These are phyloP conservation scores for Lemur catta DNA, from an alignment of 2,797 vertebrate species.

Conservation along the genomic window DNA sequence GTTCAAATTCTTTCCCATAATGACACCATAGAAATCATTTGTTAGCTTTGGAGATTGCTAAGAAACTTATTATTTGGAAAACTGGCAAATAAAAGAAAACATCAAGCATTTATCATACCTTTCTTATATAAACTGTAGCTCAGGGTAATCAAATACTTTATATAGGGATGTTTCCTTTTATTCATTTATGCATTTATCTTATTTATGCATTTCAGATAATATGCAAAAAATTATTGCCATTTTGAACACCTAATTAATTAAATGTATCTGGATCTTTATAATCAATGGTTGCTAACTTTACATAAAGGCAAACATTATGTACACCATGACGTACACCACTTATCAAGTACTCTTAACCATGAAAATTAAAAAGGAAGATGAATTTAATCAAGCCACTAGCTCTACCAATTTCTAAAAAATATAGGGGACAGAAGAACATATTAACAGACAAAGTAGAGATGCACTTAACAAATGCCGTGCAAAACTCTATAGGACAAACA, in stretches of 20 bases:
- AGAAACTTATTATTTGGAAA: constrained; percentile 4
- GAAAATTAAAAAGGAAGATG: neutral
- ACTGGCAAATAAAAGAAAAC: neutral
- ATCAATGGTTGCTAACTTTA: neutral
- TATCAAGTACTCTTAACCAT: neutral
- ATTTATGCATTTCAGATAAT: neutral
- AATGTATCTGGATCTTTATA: neutral
- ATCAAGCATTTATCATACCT: neutral
- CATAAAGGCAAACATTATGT: neutral
- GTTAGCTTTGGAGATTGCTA: neutral
- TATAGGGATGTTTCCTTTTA: neutral
- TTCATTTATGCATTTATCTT: neutral
- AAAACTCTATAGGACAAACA: neutral
- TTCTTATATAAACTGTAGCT: neutral
- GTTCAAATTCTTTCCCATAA: neutral
- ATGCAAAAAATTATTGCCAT: neutral
- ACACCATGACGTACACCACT: neutral
- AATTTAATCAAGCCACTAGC: neutral
- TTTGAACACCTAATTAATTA: neutral
- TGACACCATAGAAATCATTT: neutral
- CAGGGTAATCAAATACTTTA: neutral
- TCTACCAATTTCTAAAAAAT: neutral
- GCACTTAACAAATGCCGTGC: neutral
- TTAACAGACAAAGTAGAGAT: neutral
- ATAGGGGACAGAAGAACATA: neutral